Percentiles rank a stretch among this genome's conserved stretches.
phyloP scores from a whole-genome alignment of 2,113 vertebrate genomes.

The Oostethus manadensis region DNA sequence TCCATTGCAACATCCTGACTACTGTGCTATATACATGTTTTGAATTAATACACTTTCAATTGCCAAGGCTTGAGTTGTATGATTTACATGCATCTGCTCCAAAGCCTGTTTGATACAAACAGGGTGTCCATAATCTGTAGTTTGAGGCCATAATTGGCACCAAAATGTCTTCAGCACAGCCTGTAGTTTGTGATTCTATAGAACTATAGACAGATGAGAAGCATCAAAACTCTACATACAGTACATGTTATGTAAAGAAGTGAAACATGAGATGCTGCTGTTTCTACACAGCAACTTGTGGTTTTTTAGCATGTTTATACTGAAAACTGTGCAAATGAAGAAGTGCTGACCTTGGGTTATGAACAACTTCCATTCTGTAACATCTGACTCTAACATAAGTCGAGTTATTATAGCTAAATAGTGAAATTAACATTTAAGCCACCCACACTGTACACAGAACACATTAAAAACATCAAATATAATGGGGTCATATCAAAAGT shows the following conservation, averaged over 20 bases:
- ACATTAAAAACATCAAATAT: too few species aligned
- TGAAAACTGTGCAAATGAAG: too few species aligned
- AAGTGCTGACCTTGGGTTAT: too few species aligned
- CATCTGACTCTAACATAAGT: too few species aligned
- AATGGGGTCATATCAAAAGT: too few species aligned
- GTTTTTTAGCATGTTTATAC: too few species aligned
- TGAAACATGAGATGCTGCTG: slow-evolving; percentile 6
- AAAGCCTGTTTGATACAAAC: slow-evolving; percentile 29
- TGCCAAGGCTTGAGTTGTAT: slow-evolving; percentile 15
- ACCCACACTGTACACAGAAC: too few species aligned
- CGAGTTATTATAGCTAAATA: too few species aligned
- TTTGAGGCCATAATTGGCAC: slow-evolving; percentile 56
- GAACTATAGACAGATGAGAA: slow-evolving; percentile 49
- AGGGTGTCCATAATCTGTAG: slow-evolving; percentile 30
- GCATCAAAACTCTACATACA: slow-evolving; percentile 31
- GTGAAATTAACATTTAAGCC: too few species aligned
- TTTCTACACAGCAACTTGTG: too few species aligned
- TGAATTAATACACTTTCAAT: slow-evolving; percentile 10
- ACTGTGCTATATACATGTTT: background rate
- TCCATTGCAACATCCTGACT: background rate
- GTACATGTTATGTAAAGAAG: slow-evolving; percentile 36
- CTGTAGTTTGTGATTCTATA: slow-evolving; percentile 62
- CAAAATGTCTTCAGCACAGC: slow-evolving; percentile 43
- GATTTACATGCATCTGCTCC: slow-evolving; percentile 8
- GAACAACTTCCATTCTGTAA: too few species aligned